These are phyloP conservation scores for Actinernus sp. DNA, from an alignment of 92 coral and sea anemone species.

Conservation along the genomic window DNA sequence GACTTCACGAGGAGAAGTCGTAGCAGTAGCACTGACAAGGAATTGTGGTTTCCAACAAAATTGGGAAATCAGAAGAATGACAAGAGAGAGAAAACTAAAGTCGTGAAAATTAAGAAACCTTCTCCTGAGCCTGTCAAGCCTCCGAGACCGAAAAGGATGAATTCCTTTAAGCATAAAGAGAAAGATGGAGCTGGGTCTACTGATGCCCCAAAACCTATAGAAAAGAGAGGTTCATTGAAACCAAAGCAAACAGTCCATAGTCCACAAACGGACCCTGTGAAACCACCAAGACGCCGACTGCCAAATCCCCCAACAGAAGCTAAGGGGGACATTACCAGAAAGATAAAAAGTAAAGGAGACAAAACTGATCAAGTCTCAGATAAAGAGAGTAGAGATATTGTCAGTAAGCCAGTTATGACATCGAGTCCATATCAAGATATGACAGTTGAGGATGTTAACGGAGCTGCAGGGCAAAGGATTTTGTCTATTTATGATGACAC, in stretches of 20 bases:
- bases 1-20: constrained; percentile 25
- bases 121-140: constrained; percentile 39
- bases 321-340: background rate
- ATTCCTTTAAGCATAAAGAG: constrained; percentile 11
- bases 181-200: constrained; percentile 5
- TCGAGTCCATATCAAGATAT: constrained; percentile 79
- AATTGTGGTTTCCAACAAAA: constrained; percentile 56
- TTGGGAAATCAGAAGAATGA: background rate
- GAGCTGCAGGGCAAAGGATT: constrained; percentile 46
- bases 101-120: constrained; percentile 6
- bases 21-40: constrained; percentile 56
- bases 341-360: background rate
- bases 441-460: constrained; percentile 38
- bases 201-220: background rate
- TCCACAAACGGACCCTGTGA: constrained; percentile 44
- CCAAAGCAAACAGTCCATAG: background rate
- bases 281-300: constrained; percentile 56
- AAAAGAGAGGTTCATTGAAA: background rate
- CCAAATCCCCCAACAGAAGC: constrained; percentile 15
- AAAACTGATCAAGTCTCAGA: constrained; percentile 1
- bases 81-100: background rate
- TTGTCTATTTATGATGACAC: constrained; percentile 66
- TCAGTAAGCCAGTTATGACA: constrained; percentile 79
- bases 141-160: constrained; percentile 33
- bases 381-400: constrained; percentile 59